These are phyloP conservation scores for Kryptolebias ocellatus DNA, from an alignment of 2,797 vertebrate species.

Conservation along the genomic window DNA sequence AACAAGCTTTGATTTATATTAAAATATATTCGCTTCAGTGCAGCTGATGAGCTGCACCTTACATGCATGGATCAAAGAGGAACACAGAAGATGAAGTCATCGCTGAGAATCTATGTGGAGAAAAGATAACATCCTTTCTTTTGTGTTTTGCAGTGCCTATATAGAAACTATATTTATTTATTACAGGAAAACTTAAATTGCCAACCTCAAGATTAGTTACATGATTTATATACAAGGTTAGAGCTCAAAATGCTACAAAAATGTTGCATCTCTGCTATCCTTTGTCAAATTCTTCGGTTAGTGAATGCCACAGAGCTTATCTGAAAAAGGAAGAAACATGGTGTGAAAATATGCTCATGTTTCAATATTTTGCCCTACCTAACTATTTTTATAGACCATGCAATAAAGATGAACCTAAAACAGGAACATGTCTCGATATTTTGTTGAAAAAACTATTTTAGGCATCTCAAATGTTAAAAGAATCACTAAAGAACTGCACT, in stretches of 20 bases:
- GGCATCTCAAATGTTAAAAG: slow-evolving; percentile 5
- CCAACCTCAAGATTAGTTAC: not conserved
- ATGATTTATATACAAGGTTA: not conserved
- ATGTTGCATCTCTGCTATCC: slow-evolving; percentile 1
- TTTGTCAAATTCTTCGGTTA: slow-evolving; percentile 4
- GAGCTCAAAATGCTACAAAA: not conserved
- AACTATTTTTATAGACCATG: not conserved
- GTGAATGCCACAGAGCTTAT: not conserved
- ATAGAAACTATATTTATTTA: not conserved
- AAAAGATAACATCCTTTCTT: not conserved
- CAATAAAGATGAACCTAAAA: not conserved
- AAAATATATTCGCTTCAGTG: slow-evolving; percentile 23
- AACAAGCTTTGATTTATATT: slow-evolving; percentile 36
- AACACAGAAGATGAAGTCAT: slow-evolving; percentile 17
- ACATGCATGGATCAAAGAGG: slow-evolving; percentile 23
- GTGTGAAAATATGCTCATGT: too few species aligned
- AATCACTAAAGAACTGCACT: slow-evolving; percentile 19
- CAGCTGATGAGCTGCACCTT: slow-evolving; percentile 24
- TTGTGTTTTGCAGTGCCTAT: not conserved
- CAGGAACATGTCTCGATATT: slow-evolving; percentile 11
- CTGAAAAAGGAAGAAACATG: too few species aligned
- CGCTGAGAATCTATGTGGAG: not conserved
- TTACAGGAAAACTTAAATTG: not conserved
- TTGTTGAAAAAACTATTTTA: slow-evolving; percentile 13
- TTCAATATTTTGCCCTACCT: not conserved